Percentiles rank a stretch among this genome's conserved stretches.
These are phyloP conservation scores for Athripsodes cinereus DNA, from an alignment of 2,888 invertebrate genomes.

Conservation along the genomic window DNA sequence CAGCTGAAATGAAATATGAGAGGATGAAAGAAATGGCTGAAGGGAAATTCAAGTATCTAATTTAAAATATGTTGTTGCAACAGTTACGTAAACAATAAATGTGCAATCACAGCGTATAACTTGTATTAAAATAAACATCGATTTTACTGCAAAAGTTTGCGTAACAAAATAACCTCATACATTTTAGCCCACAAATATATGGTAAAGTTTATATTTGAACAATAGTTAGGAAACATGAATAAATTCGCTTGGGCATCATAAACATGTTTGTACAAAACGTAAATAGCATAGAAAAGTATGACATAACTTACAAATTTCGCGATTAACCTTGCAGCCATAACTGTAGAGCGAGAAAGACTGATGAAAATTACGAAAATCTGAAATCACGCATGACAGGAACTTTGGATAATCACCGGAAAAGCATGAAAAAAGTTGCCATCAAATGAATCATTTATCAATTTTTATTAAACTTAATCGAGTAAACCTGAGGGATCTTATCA, in stretches of 20 bases:
- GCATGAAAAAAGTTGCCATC: no score
- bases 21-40: no score
- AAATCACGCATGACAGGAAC: constrained; percentile 51
- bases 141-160: neutral
- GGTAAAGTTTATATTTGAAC: neutral
- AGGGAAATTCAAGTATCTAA: no score
- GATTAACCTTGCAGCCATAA: constrained; percentile 52
- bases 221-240: neutral
- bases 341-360: constrained; percentile 36
- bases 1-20: no score
- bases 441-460: no score
- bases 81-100: no score
- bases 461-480: no score
- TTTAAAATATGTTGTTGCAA: no score
- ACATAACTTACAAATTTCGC: constrained; percentile 42
- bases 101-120: no score
- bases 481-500: no score
- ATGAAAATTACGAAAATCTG: constrained; percentile 35
- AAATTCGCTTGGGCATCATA: neutral
- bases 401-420: no score
- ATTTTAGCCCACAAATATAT: neutral
- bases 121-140: no score
- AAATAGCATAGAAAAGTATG: constrained; percentile 9
- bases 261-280: neutral
- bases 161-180: neutral